Base-by-base conservation (phyloP, 2,113 vertebrate genomes). In the Orthonyx spaldingii region DNA sequence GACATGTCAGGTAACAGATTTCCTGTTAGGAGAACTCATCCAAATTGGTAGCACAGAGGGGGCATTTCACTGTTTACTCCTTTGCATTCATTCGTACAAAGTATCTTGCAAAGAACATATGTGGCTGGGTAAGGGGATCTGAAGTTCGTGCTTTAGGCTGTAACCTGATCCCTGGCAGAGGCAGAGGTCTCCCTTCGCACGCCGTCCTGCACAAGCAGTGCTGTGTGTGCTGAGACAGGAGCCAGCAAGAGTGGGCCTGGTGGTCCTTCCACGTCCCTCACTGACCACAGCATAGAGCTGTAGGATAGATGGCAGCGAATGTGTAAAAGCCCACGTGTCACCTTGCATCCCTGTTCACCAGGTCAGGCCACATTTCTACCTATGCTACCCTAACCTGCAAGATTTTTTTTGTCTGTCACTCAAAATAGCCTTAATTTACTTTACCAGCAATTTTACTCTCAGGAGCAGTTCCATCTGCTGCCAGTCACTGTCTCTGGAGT, bases 271-370 rank as follows among this genome's bases (percentile, higher is more conserved):
- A 16, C 0, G 0, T 37, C 9, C 14, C 44, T 28, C 6, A 2
- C 66, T 69, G 66, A 35, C 4, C 0, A 1, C 47, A 50, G 11
- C 47, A 71, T 33, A n/a, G 56, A 77, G 53, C 44, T 76, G 53
- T 52, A 49, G 24, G 13, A 41, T 0, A 33, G 49, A 24, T 3
- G 11, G 26, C 12, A 46, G 26, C 0, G 1, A 35, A 27, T 2
- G 4, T 12, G 19, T 28, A 3, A 37, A n/a, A 11, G 26, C 59
- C 42, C 1, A 0, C 0, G 2, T 12, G 41, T 18, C 75, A 68
- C 35, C 1, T 3, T 16, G 30, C 18, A 3, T 27, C 50, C 30
- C 30, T 39, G 17, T 1, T 16, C 56, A 26, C 19, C 13, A 1
- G 1, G 7, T 17, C n/a, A 61, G 28, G 50, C 55, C 55, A 28